Evolutionary conservation across 2,888 invertebrate species (phyloP).

Genomic region (Bhutanitis thaidina): DNA sequence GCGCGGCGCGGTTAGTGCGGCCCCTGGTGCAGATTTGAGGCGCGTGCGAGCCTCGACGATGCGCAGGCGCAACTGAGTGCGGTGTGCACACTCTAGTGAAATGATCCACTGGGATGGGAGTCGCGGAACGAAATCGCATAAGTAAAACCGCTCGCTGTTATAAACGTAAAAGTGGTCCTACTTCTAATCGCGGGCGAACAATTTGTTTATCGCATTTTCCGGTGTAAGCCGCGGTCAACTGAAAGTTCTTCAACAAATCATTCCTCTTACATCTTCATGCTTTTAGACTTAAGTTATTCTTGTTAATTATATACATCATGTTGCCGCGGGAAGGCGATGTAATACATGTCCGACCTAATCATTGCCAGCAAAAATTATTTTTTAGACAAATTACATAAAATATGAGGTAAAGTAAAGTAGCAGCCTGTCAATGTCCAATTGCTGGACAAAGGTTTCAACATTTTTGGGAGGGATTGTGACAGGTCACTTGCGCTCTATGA

Average conservation of each 20-base stretch:
- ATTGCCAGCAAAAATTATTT: too few species aligned
- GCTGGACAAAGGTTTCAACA: too few species aligned
- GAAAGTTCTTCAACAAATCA: background rate
- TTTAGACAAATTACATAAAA: too few species aligned
- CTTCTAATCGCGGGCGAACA: conserved; percentile 3
- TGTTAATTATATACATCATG: too few species aligned
- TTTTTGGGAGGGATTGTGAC: too few species aligned
- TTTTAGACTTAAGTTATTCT: too few species aligned
- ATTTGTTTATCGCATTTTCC: conserved; percentile 6
- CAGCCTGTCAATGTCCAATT: too few species aligned
- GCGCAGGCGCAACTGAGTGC: conserved; percentile 52
- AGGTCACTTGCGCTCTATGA: too few species aligned
- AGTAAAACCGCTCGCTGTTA: conserved; percentile 35
- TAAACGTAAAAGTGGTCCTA: conserved; percentile 43
- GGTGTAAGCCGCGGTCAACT: background rate
- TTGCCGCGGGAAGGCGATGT: too few species aligned
- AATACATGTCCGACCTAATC: too few species aligned
- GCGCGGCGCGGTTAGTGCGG: conserved; percentile 28
- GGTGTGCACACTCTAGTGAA: conserved; percentile 37
- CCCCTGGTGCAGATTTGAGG: conserved; percentile 37
- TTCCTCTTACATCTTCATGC: too few species aligned
- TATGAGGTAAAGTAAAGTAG: too few species aligned
- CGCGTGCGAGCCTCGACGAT: conserved; percentile 40
- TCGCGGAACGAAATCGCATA: conserved; percentile 42
- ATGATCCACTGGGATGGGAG: conserved; percentile 33